These are phyloP conservation scores for Hesperophylax magnus DNA, from an alignment of 1,140 invertebrate genomes.

Conservation along the genomic window DNA sequence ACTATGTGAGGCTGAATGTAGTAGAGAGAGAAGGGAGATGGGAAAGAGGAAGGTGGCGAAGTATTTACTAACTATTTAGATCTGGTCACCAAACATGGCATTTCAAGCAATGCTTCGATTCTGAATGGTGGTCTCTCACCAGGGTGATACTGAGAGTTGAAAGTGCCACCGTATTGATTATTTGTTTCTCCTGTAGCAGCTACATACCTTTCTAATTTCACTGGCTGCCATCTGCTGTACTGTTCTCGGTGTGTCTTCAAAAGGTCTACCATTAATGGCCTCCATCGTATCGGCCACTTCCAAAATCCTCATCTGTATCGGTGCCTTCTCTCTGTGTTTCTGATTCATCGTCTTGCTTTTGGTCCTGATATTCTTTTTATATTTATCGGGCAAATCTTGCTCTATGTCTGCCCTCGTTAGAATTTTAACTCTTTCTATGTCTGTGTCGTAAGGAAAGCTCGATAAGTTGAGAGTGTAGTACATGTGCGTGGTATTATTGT, in stretches of 20 bases:
- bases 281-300: constrained; percentile 66
- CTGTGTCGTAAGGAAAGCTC: constrained; percentile 63
- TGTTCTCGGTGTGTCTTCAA: constrained; percentile 63
- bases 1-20: too few species aligned
- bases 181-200: too few species aligned
- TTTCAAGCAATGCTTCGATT: too few species aligned
- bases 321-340: constrained; percentile 62
- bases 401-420: constrained; percentile 66
- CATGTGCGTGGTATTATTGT: constrained; percentile 52
- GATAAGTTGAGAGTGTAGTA: constrained; percentile 60
- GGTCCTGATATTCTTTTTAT: constrained; percentile 62
- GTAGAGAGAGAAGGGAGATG: too few species aligned
- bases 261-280: constrained; percentile 62
- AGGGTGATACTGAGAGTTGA: too few species aligned
- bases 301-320: constrained; percentile 66
- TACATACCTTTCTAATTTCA: constrained; percentile 69
- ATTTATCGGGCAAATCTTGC: constrained; percentile 69
- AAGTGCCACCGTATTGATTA: too few species aligned
- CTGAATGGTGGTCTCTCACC: too few species aligned
- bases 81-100: too few species aligned
- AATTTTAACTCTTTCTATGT: constrained; percentile 64
- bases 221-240: constrained; percentile 64
- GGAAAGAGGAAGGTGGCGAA: too few species aligned
- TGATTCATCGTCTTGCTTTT: constrained; percentile 61
- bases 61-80: too few species aligned